Evolutionary conservation across 30 jellyfish, hydroid and myxozoan genomes (phyloP).

Genomic region (Nemopilema nomurai): DNA sequence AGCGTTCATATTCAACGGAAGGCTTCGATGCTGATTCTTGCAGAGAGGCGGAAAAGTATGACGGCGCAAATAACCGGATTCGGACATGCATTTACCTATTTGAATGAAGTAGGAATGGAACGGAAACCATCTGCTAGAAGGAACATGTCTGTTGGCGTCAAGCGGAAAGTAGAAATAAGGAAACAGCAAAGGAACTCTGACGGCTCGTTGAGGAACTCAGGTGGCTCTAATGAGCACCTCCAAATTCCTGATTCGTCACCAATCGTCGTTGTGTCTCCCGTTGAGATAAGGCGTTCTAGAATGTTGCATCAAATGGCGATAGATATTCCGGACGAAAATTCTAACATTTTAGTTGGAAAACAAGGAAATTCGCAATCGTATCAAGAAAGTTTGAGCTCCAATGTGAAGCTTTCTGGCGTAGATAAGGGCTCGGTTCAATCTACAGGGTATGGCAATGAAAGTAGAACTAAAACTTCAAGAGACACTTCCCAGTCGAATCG

Average conservation of each 20-base stretch:
- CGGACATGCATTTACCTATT: conserved; percentile 41
- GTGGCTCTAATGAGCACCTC: conserved; percentile 21
- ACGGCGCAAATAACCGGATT: conserved; percentile 70
- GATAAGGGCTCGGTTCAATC: not conserved
- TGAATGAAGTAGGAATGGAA: conserved; percentile 34
- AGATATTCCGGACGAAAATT: conserved; percentile 26
- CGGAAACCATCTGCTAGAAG: conserved; percentile 23
- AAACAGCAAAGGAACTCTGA: conserved; percentile 31
- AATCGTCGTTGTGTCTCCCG: not conserved
- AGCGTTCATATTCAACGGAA: conserved; percentile 78
- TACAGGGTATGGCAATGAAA: not conserved
- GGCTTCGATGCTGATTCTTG: conserved; percentile 79
- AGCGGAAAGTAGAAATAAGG: conserved; percentile 44
- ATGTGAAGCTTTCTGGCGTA: not conserved
- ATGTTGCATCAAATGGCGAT: conserved; percentile 26
- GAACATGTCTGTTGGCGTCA: conserved; percentile 39
- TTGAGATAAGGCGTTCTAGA: conserved; percentile 17
- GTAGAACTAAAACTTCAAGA: not conserved
- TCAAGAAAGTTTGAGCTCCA: not conserved
- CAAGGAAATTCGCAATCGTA: not conserved
- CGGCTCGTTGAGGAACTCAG: conserved; percentile 13
- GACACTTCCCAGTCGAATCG: not conserved
- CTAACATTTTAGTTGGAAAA: not conserved
- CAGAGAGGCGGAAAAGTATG: conserved; percentile 80
- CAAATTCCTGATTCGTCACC: conserved; percentile 18